Evolutionary conservation across 1,140 invertebrate genomes (phyloP).

Genomic region (Polypedilum vanderplanki): DNA sequence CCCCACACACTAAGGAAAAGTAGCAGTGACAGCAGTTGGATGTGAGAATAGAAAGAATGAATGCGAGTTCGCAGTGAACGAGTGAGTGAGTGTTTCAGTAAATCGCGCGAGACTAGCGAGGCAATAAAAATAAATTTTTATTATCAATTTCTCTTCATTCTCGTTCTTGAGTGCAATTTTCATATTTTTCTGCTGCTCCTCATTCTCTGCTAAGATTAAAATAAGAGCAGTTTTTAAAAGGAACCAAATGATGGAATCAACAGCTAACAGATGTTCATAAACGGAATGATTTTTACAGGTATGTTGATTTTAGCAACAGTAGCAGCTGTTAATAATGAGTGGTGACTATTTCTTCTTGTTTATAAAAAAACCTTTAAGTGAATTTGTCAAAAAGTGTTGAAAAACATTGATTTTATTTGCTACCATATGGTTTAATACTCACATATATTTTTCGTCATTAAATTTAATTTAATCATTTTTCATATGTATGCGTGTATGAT

Average conservation of each 20-base stretch:
- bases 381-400: not conserved
- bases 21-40: not conserved
- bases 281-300: no score
- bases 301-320: no score
- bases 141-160: conserved; percentile 19
- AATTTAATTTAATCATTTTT: not conserved
- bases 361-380: not conserved
- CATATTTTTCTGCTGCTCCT: no score
- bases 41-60: conserved; percentile 2
- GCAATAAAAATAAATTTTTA: conserved; percentile 15
- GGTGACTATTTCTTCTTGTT: not conserved
- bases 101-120: conserved; percentile 9
- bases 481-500: not conserved
- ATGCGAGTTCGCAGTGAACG: not conserved
- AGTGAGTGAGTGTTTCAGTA: not conserved
- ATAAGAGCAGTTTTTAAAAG: no score
- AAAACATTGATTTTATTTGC: conserved; percentile 20
- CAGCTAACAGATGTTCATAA: no score
- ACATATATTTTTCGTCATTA: not conserved
- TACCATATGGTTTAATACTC: conserved; percentile 17
- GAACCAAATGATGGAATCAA: no score
- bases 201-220: no score
- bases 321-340: not conserved
- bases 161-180: not conserved
- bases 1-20: conserved; percentile 8